A percentile compares a stretch with the other conserved stretches of the same genome.
Evolutionary conservation across 1,140 invertebrate genomes (phyloP).

Genomic region (Camponotus pennsylvanicus): DNA sequence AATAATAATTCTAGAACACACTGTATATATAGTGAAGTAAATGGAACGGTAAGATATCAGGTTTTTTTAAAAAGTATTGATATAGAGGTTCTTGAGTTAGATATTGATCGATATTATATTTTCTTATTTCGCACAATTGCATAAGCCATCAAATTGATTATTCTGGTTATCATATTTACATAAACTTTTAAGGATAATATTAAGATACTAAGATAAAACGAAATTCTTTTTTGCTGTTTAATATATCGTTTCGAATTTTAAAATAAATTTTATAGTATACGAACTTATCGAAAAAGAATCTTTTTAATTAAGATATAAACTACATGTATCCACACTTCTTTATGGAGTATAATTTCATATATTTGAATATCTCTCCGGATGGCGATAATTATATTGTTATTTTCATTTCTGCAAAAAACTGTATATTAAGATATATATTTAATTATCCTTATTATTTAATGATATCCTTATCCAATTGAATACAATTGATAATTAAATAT

Average conservation of each 20-base stretch:
- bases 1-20: not conserved
- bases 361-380: not conserved
- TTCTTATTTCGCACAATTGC: not conserved
- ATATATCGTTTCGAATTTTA: not conserved
- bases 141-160: not conserved
- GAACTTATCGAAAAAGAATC: not conserved
- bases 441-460: not conserved
- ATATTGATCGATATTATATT: conserved; percentile 4
- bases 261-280: not conserved
- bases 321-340: not conserved
- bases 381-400: not conserved
- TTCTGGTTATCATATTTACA: not conserved
- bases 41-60: not conserved
- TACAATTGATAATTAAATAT: not conserved
- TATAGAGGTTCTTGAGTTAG: not conserved
- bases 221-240: not conserved
- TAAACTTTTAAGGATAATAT: not conserved
- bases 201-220: not conserved
- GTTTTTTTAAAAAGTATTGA: not conserved
- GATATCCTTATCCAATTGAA: no score
- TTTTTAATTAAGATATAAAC: not conserved
- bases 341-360: not conserved
- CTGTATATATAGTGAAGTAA: not conserved
- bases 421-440: not conserved
- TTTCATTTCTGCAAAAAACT: not conserved